These are phyloP conservation scores for Plecturocebus donacophilus DNA, from an alignment of 2,113 vertebrate species.

Conservation along the genomic window DNA sequence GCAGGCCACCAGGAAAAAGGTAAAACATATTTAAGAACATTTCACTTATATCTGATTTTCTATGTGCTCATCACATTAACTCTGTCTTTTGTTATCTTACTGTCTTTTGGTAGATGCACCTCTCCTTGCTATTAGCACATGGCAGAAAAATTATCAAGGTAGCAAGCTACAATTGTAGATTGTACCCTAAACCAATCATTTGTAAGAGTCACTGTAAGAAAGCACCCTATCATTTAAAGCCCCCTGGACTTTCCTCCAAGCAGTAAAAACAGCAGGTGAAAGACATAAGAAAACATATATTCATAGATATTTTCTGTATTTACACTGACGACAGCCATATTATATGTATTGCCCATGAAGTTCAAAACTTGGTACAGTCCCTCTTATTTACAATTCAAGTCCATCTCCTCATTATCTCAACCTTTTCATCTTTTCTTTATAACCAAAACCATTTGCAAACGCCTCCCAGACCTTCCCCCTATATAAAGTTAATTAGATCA, in stretches of 20 bases:
- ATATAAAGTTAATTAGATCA: slow-evolving; percentile 43
- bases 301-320: neutral
- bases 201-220: neutral
- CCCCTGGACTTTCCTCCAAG: neutral
- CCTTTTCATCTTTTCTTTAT: neutral
- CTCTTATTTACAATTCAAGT: neutral
- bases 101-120: neutral
- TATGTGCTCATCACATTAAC: neutral
- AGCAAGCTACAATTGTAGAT: neutral
- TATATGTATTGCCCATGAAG: neutral
- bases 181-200: neutral
- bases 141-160: neutral
- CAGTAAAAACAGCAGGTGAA: neutral
- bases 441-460: neutral
- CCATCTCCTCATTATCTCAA: neutral
- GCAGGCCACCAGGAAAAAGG: neutral
- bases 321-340: neutral
- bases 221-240: neutral
- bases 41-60: neutral
- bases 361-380: neutral
- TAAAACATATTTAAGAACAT: neutral
- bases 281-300: neutral
- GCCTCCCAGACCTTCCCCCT: neutral
- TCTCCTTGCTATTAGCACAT: neutral
- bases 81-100: neutral